Evolutionary conservation across 2,797 vertebrate species (phyloP).

Genomic region (Lophura swinhoii): DNA sequence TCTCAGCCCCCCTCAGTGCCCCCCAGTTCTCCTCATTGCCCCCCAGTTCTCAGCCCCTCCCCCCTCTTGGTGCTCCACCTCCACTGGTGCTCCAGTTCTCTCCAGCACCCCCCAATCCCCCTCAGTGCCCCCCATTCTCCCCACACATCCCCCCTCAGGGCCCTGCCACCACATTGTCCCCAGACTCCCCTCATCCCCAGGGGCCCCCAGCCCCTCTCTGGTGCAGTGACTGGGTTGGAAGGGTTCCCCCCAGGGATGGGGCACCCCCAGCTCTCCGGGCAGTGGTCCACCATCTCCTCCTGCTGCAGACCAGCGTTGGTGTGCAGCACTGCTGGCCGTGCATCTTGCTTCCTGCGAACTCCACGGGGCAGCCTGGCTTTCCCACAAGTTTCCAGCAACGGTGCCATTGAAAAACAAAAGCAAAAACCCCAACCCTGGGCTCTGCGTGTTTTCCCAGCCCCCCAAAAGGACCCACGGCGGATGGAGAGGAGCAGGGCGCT

Average conservation of each 20-base stretch:
- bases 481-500: not conserved
- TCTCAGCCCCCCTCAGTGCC: not conserved
- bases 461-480: not conserved
- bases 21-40: not conserved
- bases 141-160: constrained; percentile 20
- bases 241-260: not conserved
- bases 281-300: too few species aligned
- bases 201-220: too few species aligned
- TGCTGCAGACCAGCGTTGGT: too few species aligned
- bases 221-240: not conserved
- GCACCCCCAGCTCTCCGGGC: too few species aligned
- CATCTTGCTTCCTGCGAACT: too few species aligned
- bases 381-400: not conserved
- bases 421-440: not conserved
- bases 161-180: too few species aligned
- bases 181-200: not conserved
- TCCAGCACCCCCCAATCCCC: not conserved
- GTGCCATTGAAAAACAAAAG: not conserved
- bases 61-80: not conserved
- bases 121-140: too few species aligned
- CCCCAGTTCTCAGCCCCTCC: not conserved
- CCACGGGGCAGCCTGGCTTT: not conserved
- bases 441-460: not conserved
- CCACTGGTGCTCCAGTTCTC: not conserved
- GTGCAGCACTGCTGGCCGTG: too few species aligned